A percentile compares a stretch with the other conserved stretches of the same genome.
Conservation (phyloP, 2,888 invertebrate genomes). For the Therioaphis trifolii region DNA sequence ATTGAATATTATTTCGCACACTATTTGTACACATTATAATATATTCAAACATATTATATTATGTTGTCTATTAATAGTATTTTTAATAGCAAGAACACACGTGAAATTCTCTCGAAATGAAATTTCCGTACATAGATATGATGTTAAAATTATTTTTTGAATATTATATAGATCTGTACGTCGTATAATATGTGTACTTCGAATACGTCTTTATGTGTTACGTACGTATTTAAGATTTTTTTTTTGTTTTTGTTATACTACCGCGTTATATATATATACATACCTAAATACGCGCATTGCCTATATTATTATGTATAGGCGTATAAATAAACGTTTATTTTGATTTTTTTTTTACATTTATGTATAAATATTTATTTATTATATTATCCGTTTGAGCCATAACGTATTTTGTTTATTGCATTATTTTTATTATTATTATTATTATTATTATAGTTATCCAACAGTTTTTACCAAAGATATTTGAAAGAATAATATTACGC, state of each 20-base stretch:
- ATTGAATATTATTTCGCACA: no score
- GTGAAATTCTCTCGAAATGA: background rate
- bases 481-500: background rate
- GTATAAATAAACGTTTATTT: background rate
- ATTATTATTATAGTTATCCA: background rate
- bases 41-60: no score
- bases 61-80: no score
- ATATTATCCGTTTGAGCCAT: background rate
- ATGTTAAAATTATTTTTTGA: background rate
- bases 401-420: conserved; percentile 18
- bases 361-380: background rate
- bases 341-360: background rate
- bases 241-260: background rate
- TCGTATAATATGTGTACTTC: no score
- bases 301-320: background rate
- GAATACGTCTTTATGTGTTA: no score
- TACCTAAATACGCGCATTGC: no score
- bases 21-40: no score
- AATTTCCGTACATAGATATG: background rate
- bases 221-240: background rate
- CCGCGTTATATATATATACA: background rate
- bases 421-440: conserved; percentile 2
- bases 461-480: conserved; percentile 57
- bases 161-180: background rate
- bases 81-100: background rate